These are phyloP conservation scores for Sorex maritimensis DNA, from an alignment of 2,797 vertebrate species.

Conservation along the genomic window DNA sequence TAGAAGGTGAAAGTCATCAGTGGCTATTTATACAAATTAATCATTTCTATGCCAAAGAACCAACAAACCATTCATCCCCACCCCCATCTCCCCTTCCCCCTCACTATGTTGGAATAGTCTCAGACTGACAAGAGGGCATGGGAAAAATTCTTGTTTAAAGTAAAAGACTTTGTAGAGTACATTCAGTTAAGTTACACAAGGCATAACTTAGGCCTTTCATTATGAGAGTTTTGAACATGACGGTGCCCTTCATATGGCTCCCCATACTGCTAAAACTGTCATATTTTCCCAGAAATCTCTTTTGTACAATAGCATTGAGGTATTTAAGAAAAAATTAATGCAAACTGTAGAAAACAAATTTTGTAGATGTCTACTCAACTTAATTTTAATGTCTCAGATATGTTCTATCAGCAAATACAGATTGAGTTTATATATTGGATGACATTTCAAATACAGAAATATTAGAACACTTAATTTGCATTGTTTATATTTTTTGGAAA, in stretches of 20 bases:
- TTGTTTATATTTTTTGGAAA: background rate
- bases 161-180: background rate
- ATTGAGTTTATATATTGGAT: too few species aligned
- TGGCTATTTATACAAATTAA: background rate
- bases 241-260: background rate
- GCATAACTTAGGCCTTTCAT: background rate
- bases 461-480: background rate
- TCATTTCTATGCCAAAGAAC: background rate
- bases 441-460: slow-evolving; percentile 34
- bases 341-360: too few species aligned
- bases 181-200: background rate
- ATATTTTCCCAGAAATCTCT: slow-evolving; percentile 6
- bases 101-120: background rate
- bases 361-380: background rate
- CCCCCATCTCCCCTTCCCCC: too few species aligned
- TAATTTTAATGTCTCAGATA: background rate
- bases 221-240: background rate
- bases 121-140: background rate
- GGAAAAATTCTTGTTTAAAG: background rate
- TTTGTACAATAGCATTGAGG: slow-evolving; percentile 9
- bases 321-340: background rate
- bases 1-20: background rate
- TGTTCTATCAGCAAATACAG: slow-evolving; percentile 1
- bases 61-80: background rate
- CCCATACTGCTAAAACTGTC: background rate